Percentiles rank a stretch among this genome's conserved stretches.
phyloP scores from a whole-genome alignment of 2,797 vertebrate genomes.

The Helarctos malayanus region DNA sequence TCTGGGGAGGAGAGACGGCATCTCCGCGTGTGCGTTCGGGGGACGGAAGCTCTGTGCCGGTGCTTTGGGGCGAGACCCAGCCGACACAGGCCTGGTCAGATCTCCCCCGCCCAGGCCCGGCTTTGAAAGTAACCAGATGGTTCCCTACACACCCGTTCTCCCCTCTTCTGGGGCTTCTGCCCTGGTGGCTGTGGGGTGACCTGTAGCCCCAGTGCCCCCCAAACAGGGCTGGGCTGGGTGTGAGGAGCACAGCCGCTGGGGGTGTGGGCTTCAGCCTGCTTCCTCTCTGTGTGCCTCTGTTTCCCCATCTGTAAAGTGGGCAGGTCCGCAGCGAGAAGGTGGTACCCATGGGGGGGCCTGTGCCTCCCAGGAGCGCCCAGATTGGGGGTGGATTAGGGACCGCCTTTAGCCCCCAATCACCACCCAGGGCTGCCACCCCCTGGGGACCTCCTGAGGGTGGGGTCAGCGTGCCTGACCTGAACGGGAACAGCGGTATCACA shows the following conservation, averaged over 20 bases:
- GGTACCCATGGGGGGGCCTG: fast-evolving
- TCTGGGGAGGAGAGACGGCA: not conserved
- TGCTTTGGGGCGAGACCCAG: fast-evolving
- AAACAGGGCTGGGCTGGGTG: not conserved
- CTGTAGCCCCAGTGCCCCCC: not conserved
- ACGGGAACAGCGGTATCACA: fast-evolving
- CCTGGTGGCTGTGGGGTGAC: not conserved
- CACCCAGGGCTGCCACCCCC: not conserved
- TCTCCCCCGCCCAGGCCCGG: not conserved
- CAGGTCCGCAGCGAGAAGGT: fast-evolving
- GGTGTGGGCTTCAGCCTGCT: not conserved
- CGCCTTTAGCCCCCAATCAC: not conserved
- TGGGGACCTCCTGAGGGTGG: too few species aligned
- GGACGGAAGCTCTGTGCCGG: not conserved
- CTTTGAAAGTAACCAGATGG: not conserved
- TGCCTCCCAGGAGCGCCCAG: not conserved
- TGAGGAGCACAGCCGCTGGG: fast-evolving
- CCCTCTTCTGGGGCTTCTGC: not conserved
- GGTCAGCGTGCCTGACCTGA: too few species aligned
- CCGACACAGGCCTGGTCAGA: fast-evolving
- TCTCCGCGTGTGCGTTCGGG: not conserved
- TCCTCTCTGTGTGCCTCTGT: not conserved
- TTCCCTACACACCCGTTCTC: fast-evolving
- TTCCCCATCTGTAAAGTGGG: not conserved
- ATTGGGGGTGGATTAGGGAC: fast-evolving